Percentiles rank a stretch among this genome's conserved stretches.
phyloP scores from a whole-genome alignment of 2,797 vertebrate species.

The Gouania willdenowi region DNA sequence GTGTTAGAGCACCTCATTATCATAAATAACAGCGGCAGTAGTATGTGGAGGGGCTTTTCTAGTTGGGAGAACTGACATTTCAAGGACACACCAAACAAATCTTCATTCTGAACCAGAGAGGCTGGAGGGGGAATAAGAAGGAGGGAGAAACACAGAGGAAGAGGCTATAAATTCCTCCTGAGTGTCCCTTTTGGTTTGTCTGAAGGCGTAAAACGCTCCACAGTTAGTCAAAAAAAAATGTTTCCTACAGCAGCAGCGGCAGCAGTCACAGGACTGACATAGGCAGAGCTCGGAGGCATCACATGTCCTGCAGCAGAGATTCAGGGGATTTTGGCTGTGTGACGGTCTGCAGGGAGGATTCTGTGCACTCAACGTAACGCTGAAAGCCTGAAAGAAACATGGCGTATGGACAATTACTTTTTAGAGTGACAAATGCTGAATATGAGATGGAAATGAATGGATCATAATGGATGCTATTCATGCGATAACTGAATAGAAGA shows the following conservation, averaged over 20 bases:
- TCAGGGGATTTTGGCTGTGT: background rate
- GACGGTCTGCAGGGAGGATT: background rate
- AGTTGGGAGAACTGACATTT: background rate
- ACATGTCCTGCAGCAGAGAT: conserved; percentile 23
- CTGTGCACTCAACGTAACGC: too few species aligned
- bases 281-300: conserved; percentile 6
- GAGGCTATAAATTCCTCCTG: conserved; percentile 5
- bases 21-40: background rate
- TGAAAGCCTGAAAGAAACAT: too few species aligned
- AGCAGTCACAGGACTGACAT: conserved; percentile 24
- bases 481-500: too few species aligned
- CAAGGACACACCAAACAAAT: background rate
- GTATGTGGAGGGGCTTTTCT: too few species aligned
- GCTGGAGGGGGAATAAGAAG: background rate
- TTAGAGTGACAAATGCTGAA: too few species aligned
- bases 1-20: background rate
- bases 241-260: conserved; percentile 2
- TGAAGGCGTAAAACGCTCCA: too few species aligned
- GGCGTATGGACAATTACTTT: too few species aligned
- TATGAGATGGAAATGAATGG: background rate
- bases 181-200: conserved; percentile 3
- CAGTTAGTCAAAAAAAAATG: conserved; percentile 1
- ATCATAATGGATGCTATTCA: too few species aligned
- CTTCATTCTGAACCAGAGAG: background rate
- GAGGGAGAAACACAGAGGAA: background rate